Evolutionary conservation across 2,888 invertebrate genomes (phyloP).

Genomic region (Leptopterna dolabrata): DNA sequence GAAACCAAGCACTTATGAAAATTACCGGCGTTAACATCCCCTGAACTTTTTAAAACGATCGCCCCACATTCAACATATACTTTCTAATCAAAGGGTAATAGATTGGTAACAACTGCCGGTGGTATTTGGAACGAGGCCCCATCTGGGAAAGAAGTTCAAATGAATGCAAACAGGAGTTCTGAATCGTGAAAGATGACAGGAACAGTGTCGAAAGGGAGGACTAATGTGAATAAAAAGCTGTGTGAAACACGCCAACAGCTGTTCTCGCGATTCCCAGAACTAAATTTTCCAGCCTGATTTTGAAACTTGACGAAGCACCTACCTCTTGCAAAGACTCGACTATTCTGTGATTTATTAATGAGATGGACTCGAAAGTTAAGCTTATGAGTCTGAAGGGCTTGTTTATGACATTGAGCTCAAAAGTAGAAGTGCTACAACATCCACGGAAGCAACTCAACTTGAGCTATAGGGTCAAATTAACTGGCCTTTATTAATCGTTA

Average conservation of each 20-base stretch:
- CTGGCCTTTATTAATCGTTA: constrained; percentile 46
- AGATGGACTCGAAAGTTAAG: not conserved
- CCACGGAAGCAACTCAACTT: not conserved
- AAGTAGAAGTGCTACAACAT: constrained; percentile 1
- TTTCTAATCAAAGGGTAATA: no score
- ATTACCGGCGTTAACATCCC: not conserved
- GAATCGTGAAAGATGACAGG: no score
- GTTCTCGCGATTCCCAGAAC: no score
- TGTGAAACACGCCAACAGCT: no score
- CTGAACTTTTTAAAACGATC: not conserved
- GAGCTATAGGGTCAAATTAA: constrained; percentile 15
- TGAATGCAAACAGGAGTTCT: no score
- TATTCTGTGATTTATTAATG: not conserved
- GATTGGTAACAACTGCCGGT: no score
- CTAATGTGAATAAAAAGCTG: no score
- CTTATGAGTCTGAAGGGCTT: not conserved
- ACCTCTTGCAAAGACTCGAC: not conserved
- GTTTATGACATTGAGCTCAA: not conserved
- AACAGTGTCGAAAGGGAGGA: no score
- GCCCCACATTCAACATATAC: no score
- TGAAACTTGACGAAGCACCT: not conserved
- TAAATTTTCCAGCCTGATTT: not conserved
- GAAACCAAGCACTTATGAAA: not conserved
- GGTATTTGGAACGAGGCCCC: no score
- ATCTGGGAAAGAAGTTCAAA: no score